Percentiles rank a stretch among this genome's conserved stretches.
These are phyloP conservation scores for Strigamia maritima DNA, from an alignment of 2,888 invertebrate species.

Conservation along the genomic window DNA sequence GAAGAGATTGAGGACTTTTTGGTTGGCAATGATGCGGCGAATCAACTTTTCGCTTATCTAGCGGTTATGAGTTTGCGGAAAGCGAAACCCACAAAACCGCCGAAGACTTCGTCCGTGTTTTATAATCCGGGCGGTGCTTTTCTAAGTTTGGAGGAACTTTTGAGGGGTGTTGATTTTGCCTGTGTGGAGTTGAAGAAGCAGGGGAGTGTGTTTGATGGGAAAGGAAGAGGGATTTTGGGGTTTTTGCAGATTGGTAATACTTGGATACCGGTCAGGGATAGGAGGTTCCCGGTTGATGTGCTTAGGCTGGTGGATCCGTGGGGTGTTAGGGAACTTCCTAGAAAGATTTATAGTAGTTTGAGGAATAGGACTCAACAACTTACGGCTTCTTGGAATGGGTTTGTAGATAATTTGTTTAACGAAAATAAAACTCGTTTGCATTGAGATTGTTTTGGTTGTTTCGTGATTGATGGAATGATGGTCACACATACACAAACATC, in stretches of 20 bases:
- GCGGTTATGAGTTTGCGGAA: not conserved
- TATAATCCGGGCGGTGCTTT: not conserved
- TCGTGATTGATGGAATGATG: not conserved
- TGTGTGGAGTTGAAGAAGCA: not conserved
- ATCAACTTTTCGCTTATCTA: not conserved
- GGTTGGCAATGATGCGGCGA: not conserved
- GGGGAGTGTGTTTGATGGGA: not conserved
- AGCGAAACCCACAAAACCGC: not conserved
- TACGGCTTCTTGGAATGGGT: not conserved
- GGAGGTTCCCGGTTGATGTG: not conserved
- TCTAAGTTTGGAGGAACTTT: not conserved
- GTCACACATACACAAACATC: too few species aligned
- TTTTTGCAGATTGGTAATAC: not conserved
- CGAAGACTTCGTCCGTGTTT: not conserved
- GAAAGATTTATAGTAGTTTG: not conserved
- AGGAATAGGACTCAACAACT: not conserved
- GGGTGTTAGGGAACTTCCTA: not conserved
- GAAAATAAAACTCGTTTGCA: not conserved
- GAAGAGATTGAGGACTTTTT: not conserved
- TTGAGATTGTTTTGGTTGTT: not conserved
- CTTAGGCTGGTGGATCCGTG: not conserved
- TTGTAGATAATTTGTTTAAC: not conserved
- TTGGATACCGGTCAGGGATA: constrained; percentile 10
- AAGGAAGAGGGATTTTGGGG: not conserved
- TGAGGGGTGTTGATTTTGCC: not conserved